Evolutionary conservation across 1,140 invertebrate species (phyloP).

Genomic region (Lepidurus couesii): DNA sequence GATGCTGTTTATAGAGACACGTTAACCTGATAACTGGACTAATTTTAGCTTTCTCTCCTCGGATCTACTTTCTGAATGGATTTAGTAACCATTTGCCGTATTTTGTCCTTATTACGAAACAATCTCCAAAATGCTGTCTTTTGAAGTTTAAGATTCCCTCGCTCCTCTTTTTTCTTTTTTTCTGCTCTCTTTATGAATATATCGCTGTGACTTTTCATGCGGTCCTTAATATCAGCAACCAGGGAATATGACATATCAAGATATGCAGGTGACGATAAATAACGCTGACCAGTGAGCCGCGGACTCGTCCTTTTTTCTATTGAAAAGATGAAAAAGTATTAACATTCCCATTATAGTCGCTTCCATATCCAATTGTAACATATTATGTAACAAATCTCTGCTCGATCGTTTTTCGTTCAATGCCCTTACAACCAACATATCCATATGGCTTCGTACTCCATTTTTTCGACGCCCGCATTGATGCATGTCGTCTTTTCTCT

Average conservation of each 20-base stretch:
- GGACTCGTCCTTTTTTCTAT: neutral
- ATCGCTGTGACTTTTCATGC: conserved; percentile 18
- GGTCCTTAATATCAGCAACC: conserved; percentile 21
- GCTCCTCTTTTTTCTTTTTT: neutral
- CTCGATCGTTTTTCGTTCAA: neutral
- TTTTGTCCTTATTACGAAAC: neutral
- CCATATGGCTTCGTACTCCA: neutral
- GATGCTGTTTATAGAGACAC: neutral
- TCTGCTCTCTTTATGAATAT: conserved; percentile 1
- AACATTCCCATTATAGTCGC: conserved; percentile 10
- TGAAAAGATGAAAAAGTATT: conserved; percentile 4
- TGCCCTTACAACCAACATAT: neutral
- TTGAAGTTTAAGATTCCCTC: neutral
- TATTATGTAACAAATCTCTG: conserved; percentile 6
- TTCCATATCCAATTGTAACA: conserved; percentile 10
- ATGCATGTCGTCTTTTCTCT: neutral
- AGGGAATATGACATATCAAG: conserved; percentile 19
- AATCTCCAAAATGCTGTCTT: neutral
- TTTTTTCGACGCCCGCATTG: neutral
- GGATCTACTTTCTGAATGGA: neutral
- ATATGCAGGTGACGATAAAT: conserved; percentile 2
- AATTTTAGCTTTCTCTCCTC: neutral
- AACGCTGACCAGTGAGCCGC: conserved; percentile 13
- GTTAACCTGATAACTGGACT: neutral
- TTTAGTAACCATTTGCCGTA: neutral